Evolutionary conservation across 2,113 vertebrate genomes (phyloP).

Genomic region (Macrotis lagotis): DNA sequence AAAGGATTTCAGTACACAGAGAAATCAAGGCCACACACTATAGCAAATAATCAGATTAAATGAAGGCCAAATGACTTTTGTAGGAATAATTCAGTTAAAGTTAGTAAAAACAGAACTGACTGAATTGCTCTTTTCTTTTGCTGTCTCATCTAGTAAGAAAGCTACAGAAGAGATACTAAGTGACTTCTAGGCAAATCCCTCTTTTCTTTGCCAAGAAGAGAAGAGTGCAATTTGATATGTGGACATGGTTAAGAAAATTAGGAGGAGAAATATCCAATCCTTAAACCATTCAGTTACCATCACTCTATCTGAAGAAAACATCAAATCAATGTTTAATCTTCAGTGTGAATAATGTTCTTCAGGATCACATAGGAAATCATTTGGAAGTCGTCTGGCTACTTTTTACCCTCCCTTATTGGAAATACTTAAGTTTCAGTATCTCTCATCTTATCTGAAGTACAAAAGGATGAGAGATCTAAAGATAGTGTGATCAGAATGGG

Average conservation of each 20-base stretch:
- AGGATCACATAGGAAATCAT: neutral
- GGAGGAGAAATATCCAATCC: neutral
- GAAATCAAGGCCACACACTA: conserved; percentile 6
- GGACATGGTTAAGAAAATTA: conserved; percentile 3
- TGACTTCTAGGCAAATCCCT: neutral
- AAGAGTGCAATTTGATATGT: conserved; percentile 18
- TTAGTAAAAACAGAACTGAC: neutral
- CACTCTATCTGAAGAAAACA: neutral
- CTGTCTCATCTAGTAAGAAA: neutral
- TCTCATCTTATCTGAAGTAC: conserved; percentile 50
- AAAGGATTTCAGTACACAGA: conserved; percentile 9
- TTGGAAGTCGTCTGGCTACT: conserved; percentile 43
- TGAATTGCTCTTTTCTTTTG: neutral
- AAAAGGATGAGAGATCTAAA: conserved; percentile 36
- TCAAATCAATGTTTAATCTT: neutral
- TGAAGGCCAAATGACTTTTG: conserved; percentile 9
- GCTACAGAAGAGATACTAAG: neutral
- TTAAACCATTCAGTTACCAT: neutral
- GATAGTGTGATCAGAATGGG: neutral
- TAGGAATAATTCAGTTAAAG: neutral
- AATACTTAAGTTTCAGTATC: neutral
- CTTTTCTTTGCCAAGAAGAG: conserved; percentile 5
- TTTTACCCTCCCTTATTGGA: neutral
- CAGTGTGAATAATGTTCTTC: conserved; percentile 12
- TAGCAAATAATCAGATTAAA: conserved; percentile 15